Base-by-base conservation (phyloP, 2,113 vertebrate genomes). In the Panthera uncia region DNA sequence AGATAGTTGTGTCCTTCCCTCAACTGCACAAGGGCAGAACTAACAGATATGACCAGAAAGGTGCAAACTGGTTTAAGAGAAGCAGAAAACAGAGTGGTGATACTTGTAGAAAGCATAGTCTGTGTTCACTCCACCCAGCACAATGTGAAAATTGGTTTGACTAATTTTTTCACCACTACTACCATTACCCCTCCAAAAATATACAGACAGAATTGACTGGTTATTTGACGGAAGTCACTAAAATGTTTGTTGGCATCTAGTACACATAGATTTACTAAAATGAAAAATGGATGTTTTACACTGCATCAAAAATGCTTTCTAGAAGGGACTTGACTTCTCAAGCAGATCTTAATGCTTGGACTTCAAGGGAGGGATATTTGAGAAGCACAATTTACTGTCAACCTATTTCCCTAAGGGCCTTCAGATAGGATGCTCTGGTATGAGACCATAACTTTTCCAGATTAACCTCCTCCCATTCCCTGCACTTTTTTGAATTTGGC, bases 241-340 rank as follows among this genome's bases (percentile, higher is more conserved):
- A 91, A 87, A 71, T 65, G 5, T 80, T 79, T 92, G 33, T 87
- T 92, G 48, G 41, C 45, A 93, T 57, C n/a, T 91, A 81, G 41
- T 89, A 57, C 9, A 52, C 33, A 68, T 52, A 92, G 18, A 25
- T 50, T 94, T 90, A 96, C 50, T 96, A 84, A 94, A 94, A 84
- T 96, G 57, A 52, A 98, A 96, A 93, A 65, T 95, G 45, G 3
- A 31, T 85, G 21, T 66, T 92, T 94, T 95, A 68, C 66, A 80
- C 71, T 96, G 31, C 21, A 61, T 84, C 18, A 79, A 93, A 92
- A 71, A 90, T 80, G 7, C 31, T 73, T 45, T 85, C 81, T 76
- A 69, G 7, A 86, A 91, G 25, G n/a, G 41, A 86, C 63, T 90
- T 94, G 41, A 86, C 63, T 90, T 94, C 91, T 93, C 78, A 76